phyloP scores from a whole-genome alignment of 2,888 invertebrate species.

The Axea sp. region DNA sequence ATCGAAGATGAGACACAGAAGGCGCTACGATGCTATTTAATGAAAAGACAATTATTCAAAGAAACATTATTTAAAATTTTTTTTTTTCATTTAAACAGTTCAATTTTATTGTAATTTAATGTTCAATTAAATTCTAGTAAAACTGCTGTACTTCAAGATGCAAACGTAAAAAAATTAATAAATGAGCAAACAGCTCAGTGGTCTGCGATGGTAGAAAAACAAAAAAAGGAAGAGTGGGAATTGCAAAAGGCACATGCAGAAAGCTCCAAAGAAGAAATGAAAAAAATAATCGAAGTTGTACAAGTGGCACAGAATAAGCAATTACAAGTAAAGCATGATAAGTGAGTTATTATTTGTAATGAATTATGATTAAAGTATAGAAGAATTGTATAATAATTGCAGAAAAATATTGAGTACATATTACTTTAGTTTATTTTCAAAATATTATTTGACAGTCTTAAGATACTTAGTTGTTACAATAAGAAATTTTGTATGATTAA shows the following conservation, averaged over 20 bases:
- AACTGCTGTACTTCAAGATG: conserved; percentile 76
- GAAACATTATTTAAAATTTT: too few relatives aligned
- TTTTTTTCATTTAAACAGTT: too few relatives aligned
- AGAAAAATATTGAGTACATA: conserved; percentile 11
- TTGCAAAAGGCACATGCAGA: conserved; percentile 81
- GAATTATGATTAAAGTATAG: conserved; percentile 9
- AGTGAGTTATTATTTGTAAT: conserved; percentile 75
- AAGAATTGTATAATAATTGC: not conserved
- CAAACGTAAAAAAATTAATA: conserved; percentile 80
- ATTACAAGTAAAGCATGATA: conserved; percentile 82
- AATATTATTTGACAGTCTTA: too few relatives aligned
- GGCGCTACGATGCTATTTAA: too few relatives aligned
- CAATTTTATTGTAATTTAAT: too few relatives aligned
- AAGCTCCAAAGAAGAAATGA: conserved; percentile 81
- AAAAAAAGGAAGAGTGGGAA: conserved; percentile 82
- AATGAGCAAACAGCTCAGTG: conserved; percentile 84
- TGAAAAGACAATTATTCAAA: too few relatives aligned
- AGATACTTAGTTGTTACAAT: too few relatives aligned
- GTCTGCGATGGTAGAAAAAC: conserved; percentile 82
- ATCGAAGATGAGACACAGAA: too few relatives aligned
- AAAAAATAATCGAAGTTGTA: conserved; percentile 80
- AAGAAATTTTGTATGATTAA: too few relatives aligned
- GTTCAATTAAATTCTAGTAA: conserved; percentile 69
- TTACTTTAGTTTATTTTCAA: not conserved
- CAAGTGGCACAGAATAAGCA: conserved; percentile 81